Percentiles rank a stretch among this genome's conserved stretches.
phyloP scores from a whole-genome alignment of 2,888 invertebrate genomes.

The Cantharis nigra region DNA sequence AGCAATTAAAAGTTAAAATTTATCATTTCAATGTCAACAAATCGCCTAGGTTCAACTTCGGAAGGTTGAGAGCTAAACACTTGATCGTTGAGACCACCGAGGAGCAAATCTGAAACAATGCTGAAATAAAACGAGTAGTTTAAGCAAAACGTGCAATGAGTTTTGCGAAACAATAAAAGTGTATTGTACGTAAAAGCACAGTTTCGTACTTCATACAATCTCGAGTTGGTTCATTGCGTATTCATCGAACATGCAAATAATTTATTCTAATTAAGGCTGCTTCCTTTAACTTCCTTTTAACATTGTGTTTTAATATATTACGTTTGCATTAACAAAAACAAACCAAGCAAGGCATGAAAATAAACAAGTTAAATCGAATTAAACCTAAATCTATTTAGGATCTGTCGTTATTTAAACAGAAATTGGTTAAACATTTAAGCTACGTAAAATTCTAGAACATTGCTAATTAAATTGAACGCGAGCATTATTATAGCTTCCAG shows the following conservation, averaged over 20 bases:
- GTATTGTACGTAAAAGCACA: constrained; percentile 11
- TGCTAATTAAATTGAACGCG: not conserved
- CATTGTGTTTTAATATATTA: not conserved
- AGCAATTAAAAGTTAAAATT: too few relatives aligned
- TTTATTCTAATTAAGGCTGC: constrained; percentile 42
- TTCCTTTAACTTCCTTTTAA: constrained; percentile 22
- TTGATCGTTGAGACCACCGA: not conserved
- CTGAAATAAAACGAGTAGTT: not conserved
- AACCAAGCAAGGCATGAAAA: not conserved
- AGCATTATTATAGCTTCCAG: not conserved
- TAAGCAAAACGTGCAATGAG: not conserved
- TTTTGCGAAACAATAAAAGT: not conserved
- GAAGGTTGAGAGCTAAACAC: not conserved
- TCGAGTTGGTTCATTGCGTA: constrained; percentile 24
- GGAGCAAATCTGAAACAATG: not conserved
- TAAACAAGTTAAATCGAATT: constrained; percentile 27
- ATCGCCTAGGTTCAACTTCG: too few relatives aligned
- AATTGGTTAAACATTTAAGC: constrained; percentile 5
- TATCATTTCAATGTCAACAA: too few relatives aligned
- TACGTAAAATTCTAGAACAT: constrained; percentile 6
- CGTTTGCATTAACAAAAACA: not conserved
- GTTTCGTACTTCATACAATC: constrained; percentile 24
- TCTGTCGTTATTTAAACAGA: constrained; percentile 8
- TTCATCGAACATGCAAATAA: constrained; percentile 35
- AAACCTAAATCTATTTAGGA: constrained; percentile 17